Percentiles rank a stretch among this genome's conserved stretches.
phyloP scores from a whole-genome alignment of 2,888 invertebrate species.

The Synanthedon formicaeformis region DNA sequence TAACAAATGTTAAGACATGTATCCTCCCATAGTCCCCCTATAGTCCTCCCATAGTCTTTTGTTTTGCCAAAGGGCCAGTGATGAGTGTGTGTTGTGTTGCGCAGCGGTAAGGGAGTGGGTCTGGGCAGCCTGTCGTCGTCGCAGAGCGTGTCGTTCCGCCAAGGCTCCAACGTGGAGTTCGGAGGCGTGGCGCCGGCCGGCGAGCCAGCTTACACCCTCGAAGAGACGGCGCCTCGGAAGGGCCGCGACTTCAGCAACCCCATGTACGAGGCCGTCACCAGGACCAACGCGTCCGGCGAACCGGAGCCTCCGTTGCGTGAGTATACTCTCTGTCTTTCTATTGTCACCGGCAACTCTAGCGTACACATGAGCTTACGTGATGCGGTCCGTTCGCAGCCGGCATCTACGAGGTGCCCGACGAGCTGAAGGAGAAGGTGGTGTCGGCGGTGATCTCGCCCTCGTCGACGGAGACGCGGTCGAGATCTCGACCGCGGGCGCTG shows the following conservation, averaged over 20 bases:
- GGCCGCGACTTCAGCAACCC: conserved; percentile 96
- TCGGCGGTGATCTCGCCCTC: conserved; percentile 85
- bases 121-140: conserved; percentile 85
- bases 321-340: conserved; percentile 12
- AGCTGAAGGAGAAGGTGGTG: conserved; percentile 75
- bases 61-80: no score
- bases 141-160: conserved; percentile 92
- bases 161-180: conserved; percentile 94
- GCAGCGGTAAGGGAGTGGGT: conserved; percentile 83
- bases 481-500: conserved; percentile 79
- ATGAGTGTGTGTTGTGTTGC: neutral
- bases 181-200: conserved; percentile 50
- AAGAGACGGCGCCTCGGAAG: conserved; percentile 75
- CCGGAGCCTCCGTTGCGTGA: conserved; percentile 24
- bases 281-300: conserved; percentile 58
- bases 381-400: conserved; percentile 49
- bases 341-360: no score
- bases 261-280: conserved; percentile 93
- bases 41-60: no score
- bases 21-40: no score
- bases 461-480: conserved; percentile 83
- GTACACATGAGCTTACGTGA: neutral
- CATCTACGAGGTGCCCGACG: conserved; percentile 86
- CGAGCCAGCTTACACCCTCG: conserved; percentile 83
- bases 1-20: no score